A percentile compares a stretch with the other conserved stretches of the same genome.
These are phyloP conservation scores for Onychostoma macrolepis DNA, from an alignment of 2,113 vertebrate species.

Conservation along the genomic window DNA sequence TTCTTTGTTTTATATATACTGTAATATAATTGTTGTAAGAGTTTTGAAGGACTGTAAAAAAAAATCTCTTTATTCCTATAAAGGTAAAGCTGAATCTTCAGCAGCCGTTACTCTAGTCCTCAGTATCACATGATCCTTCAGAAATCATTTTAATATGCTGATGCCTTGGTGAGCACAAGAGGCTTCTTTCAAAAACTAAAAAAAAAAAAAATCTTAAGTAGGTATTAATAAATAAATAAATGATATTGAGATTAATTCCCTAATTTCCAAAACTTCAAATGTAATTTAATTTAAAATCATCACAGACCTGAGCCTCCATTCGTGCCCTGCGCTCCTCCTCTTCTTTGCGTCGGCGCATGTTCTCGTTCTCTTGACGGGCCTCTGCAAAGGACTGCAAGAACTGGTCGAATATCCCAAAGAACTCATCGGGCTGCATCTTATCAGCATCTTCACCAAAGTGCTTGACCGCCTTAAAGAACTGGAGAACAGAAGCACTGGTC, in stretches of 20 bases:
- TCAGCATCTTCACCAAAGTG: conserved; percentile 93
- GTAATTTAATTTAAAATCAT: background rate
- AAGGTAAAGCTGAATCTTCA: too few relatives aligned
- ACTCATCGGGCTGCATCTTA: conserved; percentile 96
- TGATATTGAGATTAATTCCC: background rate
- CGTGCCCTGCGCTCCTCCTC: conserved; percentile 94
- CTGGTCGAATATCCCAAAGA: conserved; percentile 98
- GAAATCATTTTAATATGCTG: too few relatives aligned
- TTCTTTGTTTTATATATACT: too few relatives aligned
- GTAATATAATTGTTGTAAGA: too few relatives aligned
- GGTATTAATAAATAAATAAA: background rate
- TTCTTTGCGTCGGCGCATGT: conserved; percentile 93
- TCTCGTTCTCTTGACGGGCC: conserved; percentile 97
- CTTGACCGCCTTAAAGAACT: conserved; percentile 92
- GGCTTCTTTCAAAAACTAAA: too few relatives aligned
- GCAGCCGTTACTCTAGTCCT: too few relatives aligned
- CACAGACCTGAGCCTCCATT: conserved; percentile 91
- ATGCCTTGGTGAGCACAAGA: too few relatives aligned
- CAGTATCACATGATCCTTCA: too few relatives aligned
- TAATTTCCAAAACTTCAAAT: background rate
- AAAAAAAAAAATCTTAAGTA: too few relatives aligned
- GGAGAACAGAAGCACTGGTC: conserved; percentile 40
- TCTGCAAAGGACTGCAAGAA: conserved; percentile 93
- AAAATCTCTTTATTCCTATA: too few relatives aligned
- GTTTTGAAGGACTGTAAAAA: too few relatives aligned